Evolutionary conservation across 2,888 invertebrate genomes (phyloP).

Genomic region (Ecliptopera silaceata): DNA sequence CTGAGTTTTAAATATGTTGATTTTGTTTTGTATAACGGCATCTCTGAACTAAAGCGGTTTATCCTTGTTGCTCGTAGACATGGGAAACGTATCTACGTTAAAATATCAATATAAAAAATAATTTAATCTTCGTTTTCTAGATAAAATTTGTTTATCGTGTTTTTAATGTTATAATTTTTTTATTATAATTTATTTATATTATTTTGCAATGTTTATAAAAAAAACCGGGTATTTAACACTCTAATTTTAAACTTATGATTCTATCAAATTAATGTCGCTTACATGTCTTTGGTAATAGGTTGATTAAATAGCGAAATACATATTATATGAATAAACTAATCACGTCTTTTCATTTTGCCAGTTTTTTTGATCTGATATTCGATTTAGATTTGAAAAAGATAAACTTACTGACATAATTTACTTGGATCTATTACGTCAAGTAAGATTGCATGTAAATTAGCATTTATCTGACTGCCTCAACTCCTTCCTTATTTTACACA

Average conservation of each 20-base stretch:
- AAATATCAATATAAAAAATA: neutral
- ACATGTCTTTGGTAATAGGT: constrained; percentile 18
- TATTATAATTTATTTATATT: neutral
- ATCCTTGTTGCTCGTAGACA: neutral
- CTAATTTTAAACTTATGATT: neutral
- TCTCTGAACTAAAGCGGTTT: no score
- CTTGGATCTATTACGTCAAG: no score
- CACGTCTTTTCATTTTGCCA: no score
- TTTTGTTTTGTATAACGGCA: no score
- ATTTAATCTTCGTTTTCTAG: neutral
- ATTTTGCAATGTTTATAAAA: neutral
- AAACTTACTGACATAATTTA: no score
- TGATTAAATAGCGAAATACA: constrained; percentile 22
- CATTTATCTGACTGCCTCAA: no score
- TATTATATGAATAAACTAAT: constrained; percentile 14
- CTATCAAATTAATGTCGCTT: constrained; percentile 8
- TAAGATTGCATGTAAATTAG: no score
- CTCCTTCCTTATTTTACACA: no score
- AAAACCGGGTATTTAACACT: neutral
- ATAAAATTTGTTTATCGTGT: neutral
- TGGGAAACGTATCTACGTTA: neutral
- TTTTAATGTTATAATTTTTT: neutral
- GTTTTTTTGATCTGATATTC: neutral
- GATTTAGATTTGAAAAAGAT: no score
- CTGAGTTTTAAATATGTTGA: no score